phyloP scores from a whole-genome alignment of 1,140 invertebrate species.

The Acyrthosiphon pisum region DNA sequence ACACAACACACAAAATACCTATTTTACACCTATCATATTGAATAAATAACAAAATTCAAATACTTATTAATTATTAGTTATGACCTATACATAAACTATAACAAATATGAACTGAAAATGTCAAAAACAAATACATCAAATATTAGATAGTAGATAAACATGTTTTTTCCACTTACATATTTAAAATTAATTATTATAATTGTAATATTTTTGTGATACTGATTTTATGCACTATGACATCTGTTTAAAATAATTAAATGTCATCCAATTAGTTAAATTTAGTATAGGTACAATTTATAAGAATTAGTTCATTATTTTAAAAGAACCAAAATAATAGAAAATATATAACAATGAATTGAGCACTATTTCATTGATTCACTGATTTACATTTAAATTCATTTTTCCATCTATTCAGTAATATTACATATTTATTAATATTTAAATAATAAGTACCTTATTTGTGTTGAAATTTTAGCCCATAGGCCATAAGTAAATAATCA shows the following conservation, averaged over 20 bases:
- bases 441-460: no score
- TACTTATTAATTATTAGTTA: no score
- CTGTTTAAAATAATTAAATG: not conserved
- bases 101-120: not conserved
- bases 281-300: not conserved
- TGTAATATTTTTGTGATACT: not conserved
- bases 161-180: not conserved
- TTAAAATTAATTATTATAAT: not conserved
- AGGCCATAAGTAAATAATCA: no score
- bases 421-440: no score
- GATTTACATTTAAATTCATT: not conserved
- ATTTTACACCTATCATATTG: no score
- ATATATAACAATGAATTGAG: not conserved
- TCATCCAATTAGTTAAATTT: not conserved
- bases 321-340: constrained; percentile 1
- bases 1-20: not conserved
- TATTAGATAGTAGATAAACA: not conserved
- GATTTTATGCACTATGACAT: not conserved
- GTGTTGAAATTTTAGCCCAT: no score
- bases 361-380: not conserved
- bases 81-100: not conserved
- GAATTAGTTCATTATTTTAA: not conserved
- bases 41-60: no score
- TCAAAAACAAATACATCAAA: constrained; percentile 18
- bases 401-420: not conserved